Conservation (phyloP, 2,888 invertebrate species). For the Rhopalosiphum nymphaeae region DNA sequence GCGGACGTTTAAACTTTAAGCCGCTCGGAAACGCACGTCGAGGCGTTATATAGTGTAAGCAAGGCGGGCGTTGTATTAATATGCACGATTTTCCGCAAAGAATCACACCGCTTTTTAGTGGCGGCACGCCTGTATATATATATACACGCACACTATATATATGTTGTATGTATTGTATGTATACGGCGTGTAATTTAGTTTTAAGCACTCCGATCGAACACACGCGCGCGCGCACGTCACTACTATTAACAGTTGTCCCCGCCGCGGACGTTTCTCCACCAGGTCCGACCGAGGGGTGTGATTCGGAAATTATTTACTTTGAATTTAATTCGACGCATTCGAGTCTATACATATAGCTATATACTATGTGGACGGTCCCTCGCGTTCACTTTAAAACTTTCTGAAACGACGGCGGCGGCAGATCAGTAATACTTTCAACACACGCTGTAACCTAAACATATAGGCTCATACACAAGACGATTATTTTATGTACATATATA, state of each 20-base stretch:
- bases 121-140: neutral
- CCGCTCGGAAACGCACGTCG: neutral
- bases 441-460: neutral
- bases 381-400: neutral
- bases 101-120: neutral
- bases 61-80: neutral
- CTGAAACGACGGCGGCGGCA: neutral
- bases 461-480: neutral
- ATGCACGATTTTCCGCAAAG: neutral
- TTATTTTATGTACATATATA: neutral
- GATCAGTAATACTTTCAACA: neutral
- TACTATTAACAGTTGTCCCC: neutral
- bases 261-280: neutral
- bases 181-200: neutral
- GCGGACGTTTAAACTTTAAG: neutral
- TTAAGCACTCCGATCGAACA: neutral
- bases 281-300: neutral
- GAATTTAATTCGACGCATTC: neutral
- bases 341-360: neutral
- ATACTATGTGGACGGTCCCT: neutral
- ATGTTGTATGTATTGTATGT: neutral
- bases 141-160: neutral
- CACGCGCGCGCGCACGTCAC: neutral
- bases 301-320: constrained; percentile 2
- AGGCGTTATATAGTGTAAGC: neutral